Conservation (phyloP, 2,797 vertebrate genomes). For the Sarcoramphus papa region DNA sequence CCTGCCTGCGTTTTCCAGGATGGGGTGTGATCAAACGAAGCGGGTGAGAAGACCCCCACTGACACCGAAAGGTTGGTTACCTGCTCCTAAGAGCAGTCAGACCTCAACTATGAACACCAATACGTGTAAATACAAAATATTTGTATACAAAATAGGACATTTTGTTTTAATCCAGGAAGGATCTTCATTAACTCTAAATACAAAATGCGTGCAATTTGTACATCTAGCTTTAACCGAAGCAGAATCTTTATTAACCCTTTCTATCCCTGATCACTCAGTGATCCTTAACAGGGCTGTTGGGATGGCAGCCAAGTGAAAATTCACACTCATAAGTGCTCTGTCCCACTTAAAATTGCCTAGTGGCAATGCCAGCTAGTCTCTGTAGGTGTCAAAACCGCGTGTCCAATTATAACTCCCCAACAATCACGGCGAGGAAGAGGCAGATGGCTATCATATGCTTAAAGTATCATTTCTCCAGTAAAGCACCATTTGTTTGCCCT, state of each 20-base stretch:
- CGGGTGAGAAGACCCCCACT: neutral
- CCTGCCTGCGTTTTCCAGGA: neutral
- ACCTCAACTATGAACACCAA: neutral
- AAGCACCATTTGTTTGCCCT: conserved; percentile 50
- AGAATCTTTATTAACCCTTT: neutral
- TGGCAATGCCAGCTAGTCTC: neutral
- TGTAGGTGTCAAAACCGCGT: conserved; percentile 4
- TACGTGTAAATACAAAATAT: neutral
- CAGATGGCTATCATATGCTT: conserved; percentile 43
- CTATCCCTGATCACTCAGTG: neutral
- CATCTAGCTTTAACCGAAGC: neutral
- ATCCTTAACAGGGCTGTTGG: neutral
- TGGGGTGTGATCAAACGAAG: neutral
- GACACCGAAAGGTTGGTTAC: neutral
- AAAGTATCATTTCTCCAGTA: conserved; percentile 8
- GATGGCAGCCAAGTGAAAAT: conserved; percentile 13
- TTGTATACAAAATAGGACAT: neutral
- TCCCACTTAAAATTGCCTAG: conserved; percentile 2
- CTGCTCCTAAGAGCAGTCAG: neutral
- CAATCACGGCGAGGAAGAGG: neutral
- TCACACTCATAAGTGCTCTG: neutral
- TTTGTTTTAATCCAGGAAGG: neutral
- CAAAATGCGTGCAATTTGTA: neutral
- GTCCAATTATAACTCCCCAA: conserved; percentile 34
- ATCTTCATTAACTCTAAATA: neutral